Base-by-base conservation (phyloP, 2,113 vertebrate species). In the Phaethon lepturus region DNA sequence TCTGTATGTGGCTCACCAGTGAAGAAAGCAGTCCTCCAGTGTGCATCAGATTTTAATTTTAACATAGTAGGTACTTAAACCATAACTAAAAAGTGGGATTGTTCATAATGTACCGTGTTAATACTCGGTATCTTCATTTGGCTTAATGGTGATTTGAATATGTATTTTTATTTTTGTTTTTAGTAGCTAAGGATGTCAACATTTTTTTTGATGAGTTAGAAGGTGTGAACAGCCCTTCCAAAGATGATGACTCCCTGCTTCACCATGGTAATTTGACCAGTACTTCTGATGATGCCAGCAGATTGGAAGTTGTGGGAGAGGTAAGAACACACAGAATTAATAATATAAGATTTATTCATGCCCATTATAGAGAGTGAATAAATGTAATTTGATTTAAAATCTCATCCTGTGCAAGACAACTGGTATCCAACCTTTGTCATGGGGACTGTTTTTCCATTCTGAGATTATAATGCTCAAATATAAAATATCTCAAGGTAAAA, bases 221-320 rank as follows among this genome's bases (percentile, higher is more conserved):
- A 94, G 98, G 97, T 45, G 96, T 97, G 96, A 99, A 98, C 97
- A 99, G 98, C 90, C 98, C 98, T 56, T 99, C 98, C 96, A 99
- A 99, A 98, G 99, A 99, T 23, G 99, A 99, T 6, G 99, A 99
- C 95, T 99, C 99, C 63, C 95, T 99, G 72, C 98, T 99, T 92
- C 99, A 99, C 94, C 98, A 98, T 40, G 99, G 97, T 91, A 99
- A 99, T 76, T 96, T 99, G 96, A 99, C 98, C 95, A 98, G 98
- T 97, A 98, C 98, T 96, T 99, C 99, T 14, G 99, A 99, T 22
- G 98, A 99, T 71, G 98, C 98, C 94, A 99, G 98, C 83, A 98
- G 98, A 86, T 95, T 99, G 45, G 98, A 99, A 81, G 95, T 98
- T 31, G 97, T 96, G 53, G 98, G 98, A 92, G 98, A 99, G 99